Evolutionary conservation across 2,888 invertebrate genomes (phyloP), one percentile per base, ranked within the genome.

Genomic region (Melinaea menophilus): DNA sequence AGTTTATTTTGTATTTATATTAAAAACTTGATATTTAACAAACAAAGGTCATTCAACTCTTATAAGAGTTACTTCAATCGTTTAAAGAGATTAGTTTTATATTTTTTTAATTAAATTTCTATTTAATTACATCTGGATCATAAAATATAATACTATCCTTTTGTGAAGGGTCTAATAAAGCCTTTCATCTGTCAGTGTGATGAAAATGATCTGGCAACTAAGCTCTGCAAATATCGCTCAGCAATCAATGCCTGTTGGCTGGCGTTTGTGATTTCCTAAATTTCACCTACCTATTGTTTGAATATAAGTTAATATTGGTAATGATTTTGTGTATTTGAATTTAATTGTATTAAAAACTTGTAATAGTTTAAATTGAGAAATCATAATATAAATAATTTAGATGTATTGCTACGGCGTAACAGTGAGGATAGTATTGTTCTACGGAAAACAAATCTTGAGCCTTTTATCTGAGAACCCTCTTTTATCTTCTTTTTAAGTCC

Each of bases 401-500:
- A 56, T 47, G 33, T 22, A 11, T 41, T 41, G 33, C 46, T 59
- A 56, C 55, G 37, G 34, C 59, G 54, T 54, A 59, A 56, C 63
- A 7, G 31, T 48, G 31, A 58, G 55, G 37, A 59, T 62, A 55
- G 65, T 54, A 55, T 65, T 62, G 57, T 62, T 57, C 60, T 58
- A 51, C 35, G 46, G 56, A 35, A 58, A 37, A 59, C 46, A 61
- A 65, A 63, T 59, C 47, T 41, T 41, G 31, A 65, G 60, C 45
- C 45, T 55, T 62, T 62, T 63, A 60, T 62, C 59, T 45, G 4
- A 60, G 54, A 51, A 57, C 54, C 37, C 46, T 56, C 56, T 65
- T 62, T 55, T 59, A 59, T 65, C 55, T 61, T 56, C 34, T 61
- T 62, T 65, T 59, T 55, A 62, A 57, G 56, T 45, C 45, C 46